A percentile compares a stretch with the other conserved stretches of the same genome.
Evolutionary conservation across 2,113 vertebrate genomes (phyloP).

Genomic region (Gulo gulo): DNA sequence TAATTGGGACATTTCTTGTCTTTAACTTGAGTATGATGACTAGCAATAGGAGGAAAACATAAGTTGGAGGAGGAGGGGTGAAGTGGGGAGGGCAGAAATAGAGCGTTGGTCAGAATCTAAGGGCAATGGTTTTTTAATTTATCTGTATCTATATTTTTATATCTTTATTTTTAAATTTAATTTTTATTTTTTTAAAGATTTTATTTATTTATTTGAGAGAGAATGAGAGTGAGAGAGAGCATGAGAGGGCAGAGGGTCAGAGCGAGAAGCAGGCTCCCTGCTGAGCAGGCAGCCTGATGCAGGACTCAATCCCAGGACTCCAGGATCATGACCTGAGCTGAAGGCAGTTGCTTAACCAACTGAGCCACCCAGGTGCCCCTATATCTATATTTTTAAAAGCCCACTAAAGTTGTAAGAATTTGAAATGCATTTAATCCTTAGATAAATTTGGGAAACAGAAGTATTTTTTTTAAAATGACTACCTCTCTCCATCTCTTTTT

Average conservation of each 20-base stretch:
- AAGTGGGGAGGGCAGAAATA: not conserved
- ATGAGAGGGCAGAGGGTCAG: too few species aligned
- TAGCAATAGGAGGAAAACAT: not conserved
- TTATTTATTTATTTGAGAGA: too few species aligned
- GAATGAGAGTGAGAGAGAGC: too few species aligned
- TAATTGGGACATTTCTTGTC: conserved; percentile 31
- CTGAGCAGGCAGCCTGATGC: too few species aligned
- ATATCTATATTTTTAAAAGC: not conserved
- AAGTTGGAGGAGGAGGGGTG: not conserved
- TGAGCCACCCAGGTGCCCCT: too few species aligned
- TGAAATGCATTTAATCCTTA: conserved; percentile 31
- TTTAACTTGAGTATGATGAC: not conserved
- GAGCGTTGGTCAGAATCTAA: not conserved
- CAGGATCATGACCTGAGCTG: too few species aligned
- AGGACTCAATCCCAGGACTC: too few species aligned
- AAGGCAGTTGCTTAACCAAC: too few species aligned
- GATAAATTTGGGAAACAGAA: not conserved
- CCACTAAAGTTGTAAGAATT: not conserved
- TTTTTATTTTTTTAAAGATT: too few species aligned
- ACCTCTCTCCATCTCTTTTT: not conserved
- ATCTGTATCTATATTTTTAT: not conserved
- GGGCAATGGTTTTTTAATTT: not conserved
- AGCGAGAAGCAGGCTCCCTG: too few species aligned
- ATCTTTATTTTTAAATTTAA: too few species aligned
- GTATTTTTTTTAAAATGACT: not conserved